Conservation (phyloP, 2,888 invertebrate genomes). For the Polymixis lichenea region DNA sequence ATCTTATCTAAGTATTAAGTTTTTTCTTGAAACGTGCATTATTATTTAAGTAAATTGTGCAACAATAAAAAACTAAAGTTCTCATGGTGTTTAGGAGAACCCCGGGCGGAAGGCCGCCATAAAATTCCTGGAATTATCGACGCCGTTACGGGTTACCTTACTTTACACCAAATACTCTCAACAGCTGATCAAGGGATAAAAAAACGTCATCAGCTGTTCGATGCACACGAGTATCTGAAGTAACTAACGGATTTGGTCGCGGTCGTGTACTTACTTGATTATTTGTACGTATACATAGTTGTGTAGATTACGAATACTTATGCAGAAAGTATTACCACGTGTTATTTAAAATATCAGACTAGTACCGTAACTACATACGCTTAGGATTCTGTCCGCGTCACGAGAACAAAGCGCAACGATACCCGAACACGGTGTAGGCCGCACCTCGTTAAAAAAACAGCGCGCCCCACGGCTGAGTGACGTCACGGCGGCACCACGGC, state of each 20-base stretch:
- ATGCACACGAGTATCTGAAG: slow-evolving; percentile 13
- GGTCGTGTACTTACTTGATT: neutral
- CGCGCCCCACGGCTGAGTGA: slow-evolving; percentile 42
- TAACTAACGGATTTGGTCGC: slow-evolving; percentile 21
- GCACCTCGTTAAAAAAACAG: slow-evolving; percentile 21
- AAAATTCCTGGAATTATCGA: slow-evolving; percentile 53
- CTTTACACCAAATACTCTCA: slow-evolving; percentile 34
- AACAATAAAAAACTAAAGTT: slow-evolving; percentile 26
- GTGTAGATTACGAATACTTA: neutral
- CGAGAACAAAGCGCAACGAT: slow-evolving; percentile 37
- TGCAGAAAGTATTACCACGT: slow-evolving; percentile 3
- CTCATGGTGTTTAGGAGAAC: slow-evolving; percentile 29
- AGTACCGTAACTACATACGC: neutral
- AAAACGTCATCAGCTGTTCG: slow-evolving; percentile 50
- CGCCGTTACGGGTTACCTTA: slow-evolving; percentile 47
- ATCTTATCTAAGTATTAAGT: neutral
- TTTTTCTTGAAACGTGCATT: slow-evolving; percentile 5
- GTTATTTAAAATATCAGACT: slow-evolving; percentile 16
- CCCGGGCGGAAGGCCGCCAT: slow-evolving; percentile 55
- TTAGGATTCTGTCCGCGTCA: slow-evolving; percentile 35
- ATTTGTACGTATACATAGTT: slow-evolving; percentile 1
- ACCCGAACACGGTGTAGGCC: slow-evolving; percentile 15
- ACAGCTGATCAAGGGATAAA: slow-evolving; percentile 55
- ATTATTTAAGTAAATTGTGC: slow-evolving; percentile 6
- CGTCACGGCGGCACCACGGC: slow-evolving; percentile 41